Conservation (phyloP, 2,797 vertebrate species). For the Poecilia velifera region DNA sequence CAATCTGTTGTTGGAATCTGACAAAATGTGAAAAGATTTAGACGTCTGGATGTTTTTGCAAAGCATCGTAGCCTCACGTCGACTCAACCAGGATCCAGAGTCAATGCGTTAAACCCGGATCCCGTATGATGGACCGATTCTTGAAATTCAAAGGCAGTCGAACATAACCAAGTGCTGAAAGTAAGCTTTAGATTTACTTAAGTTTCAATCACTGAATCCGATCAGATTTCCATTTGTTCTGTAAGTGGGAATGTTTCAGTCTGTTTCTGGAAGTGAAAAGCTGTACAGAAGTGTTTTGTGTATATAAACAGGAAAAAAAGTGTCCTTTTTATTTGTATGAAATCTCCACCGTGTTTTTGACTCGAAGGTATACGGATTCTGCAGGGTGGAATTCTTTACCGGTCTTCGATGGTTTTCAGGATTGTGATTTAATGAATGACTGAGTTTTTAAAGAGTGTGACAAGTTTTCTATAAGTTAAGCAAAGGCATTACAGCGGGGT, state of each 20-base stretch:
- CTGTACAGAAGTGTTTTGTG: conserved; percentile 84
- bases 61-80: background rate
- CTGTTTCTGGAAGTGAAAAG: conserved; percentile 68
- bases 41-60: background rate
- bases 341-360: conserved; percentile 78
- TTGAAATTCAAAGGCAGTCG: conserved; percentile 47
- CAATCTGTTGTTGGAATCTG: background rate
- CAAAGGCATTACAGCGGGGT: conserved; percentile 77
- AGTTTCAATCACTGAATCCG: conserved; percentile 69
- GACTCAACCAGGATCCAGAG: background rate
- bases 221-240: conserved; percentile 61
- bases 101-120: conserved; percentile 29
- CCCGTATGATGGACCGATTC: conserved; percentile 33
- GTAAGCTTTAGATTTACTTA: conserved; percentile 63
- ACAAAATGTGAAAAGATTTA: background rate
- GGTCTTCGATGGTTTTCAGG: conserved; percentile 76
- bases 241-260: conserved; percentile 62
- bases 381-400: conserved; percentile 84
- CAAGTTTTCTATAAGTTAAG: conserved; percentile 80
- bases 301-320: conserved; percentile 80
- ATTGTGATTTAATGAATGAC: conserved; percentile 79
- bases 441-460: conserved; percentile 81
- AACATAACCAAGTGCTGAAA: conserved; percentile 61
- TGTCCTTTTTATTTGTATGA: conserved; percentile 83
- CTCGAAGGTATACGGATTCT: conserved; percentile 82